Conservation (phyloP, 2,888 invertebrate species). For the Oscheius myriophilus region DNA sequence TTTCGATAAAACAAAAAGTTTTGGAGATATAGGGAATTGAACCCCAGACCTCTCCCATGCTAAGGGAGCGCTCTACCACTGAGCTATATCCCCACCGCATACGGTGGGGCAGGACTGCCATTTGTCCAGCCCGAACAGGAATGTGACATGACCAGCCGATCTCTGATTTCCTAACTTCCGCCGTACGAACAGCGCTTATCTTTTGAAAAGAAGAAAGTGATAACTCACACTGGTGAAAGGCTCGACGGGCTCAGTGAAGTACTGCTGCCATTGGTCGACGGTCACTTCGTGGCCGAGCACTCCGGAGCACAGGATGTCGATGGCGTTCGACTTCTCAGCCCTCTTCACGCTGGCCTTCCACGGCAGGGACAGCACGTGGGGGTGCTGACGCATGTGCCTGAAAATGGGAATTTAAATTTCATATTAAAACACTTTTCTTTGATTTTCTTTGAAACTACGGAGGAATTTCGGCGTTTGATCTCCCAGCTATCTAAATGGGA, state of each 20-base stretch:
- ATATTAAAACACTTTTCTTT: too few species aligned
- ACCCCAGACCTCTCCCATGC: constrained; percentile 53
- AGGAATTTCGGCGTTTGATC: too few species aligned
- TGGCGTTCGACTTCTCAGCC: constrained; percentile 91
- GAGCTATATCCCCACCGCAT: constrained; percentile 39
- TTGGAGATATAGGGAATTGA: constrained; percentile 45
- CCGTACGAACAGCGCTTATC: too few species aligned
- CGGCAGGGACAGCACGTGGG: constrained; percentile 83
- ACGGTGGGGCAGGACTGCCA: too few species aligned
- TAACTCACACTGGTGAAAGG: constrained; percentile 64
- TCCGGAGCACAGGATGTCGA: constrained; percentile 77
- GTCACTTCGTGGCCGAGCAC: constrained; percentile 65
- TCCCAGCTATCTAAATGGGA: too few species aligned
- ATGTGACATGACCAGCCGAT: too few species aligned
- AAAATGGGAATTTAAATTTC: neutral
- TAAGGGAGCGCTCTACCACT: constrained; percentile 56
- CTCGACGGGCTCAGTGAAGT: constrained; percentile 66
- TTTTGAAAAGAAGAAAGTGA: too few species aligned
- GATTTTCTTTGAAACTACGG: too few species aligned
- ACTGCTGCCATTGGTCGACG: constrained; percentile 62
- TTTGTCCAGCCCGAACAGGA: too few species aligned
- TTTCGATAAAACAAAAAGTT: too few species aligned
- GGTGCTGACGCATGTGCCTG: constrained; percentile 92
- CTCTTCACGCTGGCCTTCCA: constrained; percentile 87
- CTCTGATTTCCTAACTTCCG: too few species aligned